These are phyloP conservation scores for Trialeurodes vaporariorum DNA, from an alignment of 1,140 invertebrate species.

Conservation along the genomic window DNA sequence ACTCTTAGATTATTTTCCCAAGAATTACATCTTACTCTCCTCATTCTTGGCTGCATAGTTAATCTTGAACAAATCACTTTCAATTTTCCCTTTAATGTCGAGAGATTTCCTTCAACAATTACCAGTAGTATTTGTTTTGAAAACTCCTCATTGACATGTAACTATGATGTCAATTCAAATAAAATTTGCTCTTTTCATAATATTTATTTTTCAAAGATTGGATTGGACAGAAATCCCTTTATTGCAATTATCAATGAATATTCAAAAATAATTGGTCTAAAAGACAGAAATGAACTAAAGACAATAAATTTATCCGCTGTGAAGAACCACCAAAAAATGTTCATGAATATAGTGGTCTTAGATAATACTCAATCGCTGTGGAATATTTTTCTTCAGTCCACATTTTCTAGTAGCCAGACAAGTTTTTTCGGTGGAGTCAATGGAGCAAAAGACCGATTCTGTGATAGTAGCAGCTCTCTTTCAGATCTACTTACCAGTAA, in stretches of 20 bases:
- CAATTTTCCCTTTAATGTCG: too few relatives aligned
- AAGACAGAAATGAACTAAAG: conserved; percentile 18
- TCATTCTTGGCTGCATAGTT: too few relatives aligned
- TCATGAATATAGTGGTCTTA: conserved; percentile 18
- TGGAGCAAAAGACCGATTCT: background rate
- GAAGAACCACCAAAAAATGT: conserved; percentile 19
- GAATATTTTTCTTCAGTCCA: background rate
- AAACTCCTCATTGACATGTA: conserved; percentile 12
- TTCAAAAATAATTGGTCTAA: conserved; percentile 21
- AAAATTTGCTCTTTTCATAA: conserved; percentile 23
- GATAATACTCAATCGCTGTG: background rate
- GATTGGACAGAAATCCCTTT: conserved; percentile 18
- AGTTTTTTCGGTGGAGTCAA: too few relatives aligned
- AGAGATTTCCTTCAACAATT: too few relatives aligned
- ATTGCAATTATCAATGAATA: conserved; percentile 10
- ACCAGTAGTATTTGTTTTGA: too few relatives aligned
- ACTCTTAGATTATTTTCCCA: too few relatives aligned
- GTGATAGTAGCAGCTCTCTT: background rate
- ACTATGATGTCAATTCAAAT: conserved; percentile 6
- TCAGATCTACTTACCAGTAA: background rate
- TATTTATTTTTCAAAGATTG: conserved; percentile 21
- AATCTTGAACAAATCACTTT: too few relatives aligned
- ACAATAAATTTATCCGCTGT: conserved; percentile 21
- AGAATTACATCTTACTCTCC: too few relatives aligned
- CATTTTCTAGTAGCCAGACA: background rate